Base-by-base conservation (phyloP, 2,888 invertebrate genomes). In the Dicyrtoma fusca region DNA sequence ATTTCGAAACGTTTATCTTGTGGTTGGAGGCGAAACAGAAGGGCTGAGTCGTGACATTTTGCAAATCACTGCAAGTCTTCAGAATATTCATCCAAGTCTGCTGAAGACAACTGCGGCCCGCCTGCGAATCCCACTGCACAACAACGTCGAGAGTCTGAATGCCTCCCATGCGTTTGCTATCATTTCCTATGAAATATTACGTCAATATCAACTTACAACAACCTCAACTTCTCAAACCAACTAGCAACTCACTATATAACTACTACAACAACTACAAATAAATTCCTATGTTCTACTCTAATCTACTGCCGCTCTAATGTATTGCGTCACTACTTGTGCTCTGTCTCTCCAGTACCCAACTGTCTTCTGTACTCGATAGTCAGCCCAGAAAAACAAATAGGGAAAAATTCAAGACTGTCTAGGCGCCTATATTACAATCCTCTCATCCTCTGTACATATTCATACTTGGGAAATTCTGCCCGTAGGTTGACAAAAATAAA, bases 21-120 rank as follows among this genome's bases (percentile, higher is more conserved):
- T 96, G 45, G 86, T 96, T 78, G 94, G 95, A 14, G 95, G 95
- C 10, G 97, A 97, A 85, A 94, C 94, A 8, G 88, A 91, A 83
- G 94, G 96, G 0, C 86, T 96, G n/a, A 92, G 92, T 84, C 82
- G 86, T 21, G 87, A 90, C 26, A 90, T 92, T 5, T 89, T 82
- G 19, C 81, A 88, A 77, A 85, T 92, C 34, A 55, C 69, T 13
- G 34, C 74, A 23, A 44, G 17, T 25, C 66, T 70, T 17, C 21
- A 62, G 10, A 69, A 66, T 1, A 34, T 68, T 11, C 45, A 53
- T 21, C 23, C 69, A 14, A 42, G 55, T 21, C 62, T 75, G 74
- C 82, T 84, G 42, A 82, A 84, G 44, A 85, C 83, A 73, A 85
- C 87, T 69, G 91, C 91, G 11, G 82, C 87, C 34, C 87, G 91